A percentile compares a stretch with the other conserved stretches of the same genome.
Conservation (phyloP, 2,888 invertebrate species). For the Nomada fabriciana region DNA sequence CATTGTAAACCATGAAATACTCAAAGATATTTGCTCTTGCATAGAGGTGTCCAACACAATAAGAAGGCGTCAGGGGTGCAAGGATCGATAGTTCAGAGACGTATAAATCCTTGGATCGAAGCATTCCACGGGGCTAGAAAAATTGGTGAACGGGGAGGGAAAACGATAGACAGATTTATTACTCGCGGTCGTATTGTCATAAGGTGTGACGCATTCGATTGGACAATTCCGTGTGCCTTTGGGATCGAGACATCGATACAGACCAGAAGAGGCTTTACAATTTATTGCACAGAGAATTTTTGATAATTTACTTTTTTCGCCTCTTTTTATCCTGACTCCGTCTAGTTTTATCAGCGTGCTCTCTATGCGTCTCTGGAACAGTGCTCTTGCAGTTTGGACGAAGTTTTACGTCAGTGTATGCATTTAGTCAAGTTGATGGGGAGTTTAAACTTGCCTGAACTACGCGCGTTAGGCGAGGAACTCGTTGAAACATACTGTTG, state of each 20-base stretch:
- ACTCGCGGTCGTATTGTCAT: conserved; percentile 58
- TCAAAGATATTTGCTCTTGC: too few species aligned
- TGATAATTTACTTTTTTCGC: too few species aligned
- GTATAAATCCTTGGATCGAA: too few species aligned
- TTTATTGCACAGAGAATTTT: background rate
- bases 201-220: conserved; percentile 55
- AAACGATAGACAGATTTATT: conserved; percentile 71
- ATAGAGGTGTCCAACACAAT: too few species aligned
- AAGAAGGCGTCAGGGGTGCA: too few species aligned
- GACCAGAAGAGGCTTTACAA: background rate
- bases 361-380: background rate
- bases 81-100: too few species aligned
- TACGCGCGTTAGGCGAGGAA: background rate
- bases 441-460: background rate
- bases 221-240: conserved; percentile 59
- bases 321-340: background rate
- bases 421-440: background rate
- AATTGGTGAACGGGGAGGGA: too few species aligned
- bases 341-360: background rate
- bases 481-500: conserved; percentile 8
- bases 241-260: conserved; percentile 64
- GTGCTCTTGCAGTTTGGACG: conserved; percentile 1
- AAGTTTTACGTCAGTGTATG: background rate
- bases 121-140: too few species aligned
- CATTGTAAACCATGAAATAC: too few species aligned